Evolutionary conservation across 1,140 invertebrate genomes (phyloP).

Genomic region (Stegodyphus mimosarum): DNA sequence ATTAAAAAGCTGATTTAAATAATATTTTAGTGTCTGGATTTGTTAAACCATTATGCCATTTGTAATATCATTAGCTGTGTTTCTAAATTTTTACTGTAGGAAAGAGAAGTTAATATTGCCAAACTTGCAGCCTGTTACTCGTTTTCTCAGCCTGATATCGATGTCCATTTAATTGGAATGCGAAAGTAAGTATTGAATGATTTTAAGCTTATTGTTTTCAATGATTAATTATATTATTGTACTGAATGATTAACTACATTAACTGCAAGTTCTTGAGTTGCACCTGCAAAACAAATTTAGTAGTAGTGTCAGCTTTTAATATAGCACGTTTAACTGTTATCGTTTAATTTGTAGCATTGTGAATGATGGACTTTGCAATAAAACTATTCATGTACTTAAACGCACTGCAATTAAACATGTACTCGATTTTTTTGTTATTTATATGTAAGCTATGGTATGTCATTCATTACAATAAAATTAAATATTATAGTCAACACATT

Average conservation of each 20-base stretch:
- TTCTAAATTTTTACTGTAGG: conserved; percentile 61
- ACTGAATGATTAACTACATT: background rate
- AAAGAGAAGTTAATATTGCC: conserved; percentile 66
- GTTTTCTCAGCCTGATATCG: conserved; percentile 64
- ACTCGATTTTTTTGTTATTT: background rate
- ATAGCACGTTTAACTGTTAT: background rate
- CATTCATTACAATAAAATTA: background rate
- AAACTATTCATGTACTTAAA: background rate
- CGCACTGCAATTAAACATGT: background rate
- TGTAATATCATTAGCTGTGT: too few species aligned
- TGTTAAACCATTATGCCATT: too few species aligned
- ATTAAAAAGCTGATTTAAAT: too few species aligned
- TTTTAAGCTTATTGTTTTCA: background rate
- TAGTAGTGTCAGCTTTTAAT: background rate
- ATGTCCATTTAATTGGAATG: conserved; percentile 67
- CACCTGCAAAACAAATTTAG: background rate
- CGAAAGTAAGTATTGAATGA: conserved; percentile 63
- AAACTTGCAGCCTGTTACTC: conserved; percentile 66
- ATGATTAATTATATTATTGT: background rate
- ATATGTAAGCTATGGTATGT: background rate
- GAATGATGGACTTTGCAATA: too few species aligned
- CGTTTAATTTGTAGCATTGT: background rate
- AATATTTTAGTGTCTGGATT: too few species aligned
- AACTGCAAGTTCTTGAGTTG: background rate
- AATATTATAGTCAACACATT: background rate